A percentile compares a stretch with the other conserved stretches of the same genome.
These are phyloP conservation scores for Antennarius striatus DNA, from an alignment of 2,113 vertebrate species.

Conservation along the genomic window DNA sequence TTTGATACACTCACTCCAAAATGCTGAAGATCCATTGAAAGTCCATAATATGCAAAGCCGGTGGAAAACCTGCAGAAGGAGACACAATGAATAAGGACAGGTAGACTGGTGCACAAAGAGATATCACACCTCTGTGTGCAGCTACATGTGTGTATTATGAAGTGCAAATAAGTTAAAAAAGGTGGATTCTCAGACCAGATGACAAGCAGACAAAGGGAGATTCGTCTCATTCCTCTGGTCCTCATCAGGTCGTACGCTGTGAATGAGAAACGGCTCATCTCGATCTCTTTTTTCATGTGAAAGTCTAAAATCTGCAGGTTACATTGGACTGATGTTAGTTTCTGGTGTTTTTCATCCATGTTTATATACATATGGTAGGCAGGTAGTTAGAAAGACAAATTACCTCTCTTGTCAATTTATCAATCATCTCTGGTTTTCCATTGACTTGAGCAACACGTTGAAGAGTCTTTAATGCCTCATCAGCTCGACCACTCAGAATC, in stretches of 20 bases:
- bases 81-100: background rate
- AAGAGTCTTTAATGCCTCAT: constrained; percentile 76
- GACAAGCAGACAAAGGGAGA: constrained; percentile 75
- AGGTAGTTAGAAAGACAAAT: background rate
- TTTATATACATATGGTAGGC: background rate
- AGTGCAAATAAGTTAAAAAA: background rate
- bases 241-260: constrained; percentile 20
- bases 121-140: no score
- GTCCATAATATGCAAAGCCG: constrained; percentile 91
- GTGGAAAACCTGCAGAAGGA: constrained; percentile 81
- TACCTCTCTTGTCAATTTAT: constrained; percentile 83
- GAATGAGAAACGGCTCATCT: background rate
- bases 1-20: constrained; percentile 79
- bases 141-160: background rate
- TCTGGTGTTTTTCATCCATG: background rate
- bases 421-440: constrained; percentile 66
- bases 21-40: constrained; percentile 93
- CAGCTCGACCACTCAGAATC: constrained; percentile 68
- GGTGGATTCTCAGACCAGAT: constrained; percentile 73
- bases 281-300: constrained; percentile 82
- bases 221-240: constrained; percentile 75
- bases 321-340: constrained; percentile 23
- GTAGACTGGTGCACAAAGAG: no score
- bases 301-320: constrained; percentile 76
- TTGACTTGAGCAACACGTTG: constrained; percentile 82